phyloP scores from a whole-genome alignment of 2,113 vertebrate species.

The Cavia porcellus region DNA sequence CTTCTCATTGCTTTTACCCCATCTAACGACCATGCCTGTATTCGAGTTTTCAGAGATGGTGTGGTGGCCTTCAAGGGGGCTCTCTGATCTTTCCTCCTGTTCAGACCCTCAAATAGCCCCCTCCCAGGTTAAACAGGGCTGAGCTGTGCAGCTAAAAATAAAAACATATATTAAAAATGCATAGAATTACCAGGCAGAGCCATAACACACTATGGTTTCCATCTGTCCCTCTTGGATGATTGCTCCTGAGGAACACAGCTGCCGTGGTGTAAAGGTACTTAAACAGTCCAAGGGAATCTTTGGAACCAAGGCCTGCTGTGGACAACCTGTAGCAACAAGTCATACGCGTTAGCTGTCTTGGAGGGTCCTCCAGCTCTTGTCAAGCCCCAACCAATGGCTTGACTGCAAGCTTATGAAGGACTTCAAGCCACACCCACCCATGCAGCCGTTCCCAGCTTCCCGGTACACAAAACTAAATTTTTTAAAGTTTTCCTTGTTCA shows the following conservation, averaged over 20 bases:
- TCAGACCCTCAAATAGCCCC: background rate
- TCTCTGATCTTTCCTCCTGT: background rate
- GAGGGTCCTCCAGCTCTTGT: background rate
- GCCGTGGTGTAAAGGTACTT: background rate
- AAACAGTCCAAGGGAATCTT: background rate
- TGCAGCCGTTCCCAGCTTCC: background rate
- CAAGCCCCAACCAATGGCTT: background rate
- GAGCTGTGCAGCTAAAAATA: background rate
- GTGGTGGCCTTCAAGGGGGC: no score
- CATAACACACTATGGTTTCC: background rate
- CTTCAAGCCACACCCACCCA: background rate
- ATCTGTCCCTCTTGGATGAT: background rate
- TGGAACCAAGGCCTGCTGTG: background rate
- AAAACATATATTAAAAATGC: background rate
- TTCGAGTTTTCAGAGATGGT: background rate
- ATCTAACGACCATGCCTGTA: background rate
- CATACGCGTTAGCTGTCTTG: background rate
- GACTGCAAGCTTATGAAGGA: background rate
- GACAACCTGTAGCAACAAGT: background rate
- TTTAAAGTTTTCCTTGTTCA: background rate
- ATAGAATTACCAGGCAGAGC: background rate
- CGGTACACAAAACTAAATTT: background rate
- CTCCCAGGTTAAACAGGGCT: background rate
- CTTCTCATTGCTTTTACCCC: background rate
- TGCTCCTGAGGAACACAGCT: background rate